These are phyloP conservation scores for Spialia ferax DNA, from an alignment of 2,888 invertebrate genomes.

Conservation along the genomic window DNA sequence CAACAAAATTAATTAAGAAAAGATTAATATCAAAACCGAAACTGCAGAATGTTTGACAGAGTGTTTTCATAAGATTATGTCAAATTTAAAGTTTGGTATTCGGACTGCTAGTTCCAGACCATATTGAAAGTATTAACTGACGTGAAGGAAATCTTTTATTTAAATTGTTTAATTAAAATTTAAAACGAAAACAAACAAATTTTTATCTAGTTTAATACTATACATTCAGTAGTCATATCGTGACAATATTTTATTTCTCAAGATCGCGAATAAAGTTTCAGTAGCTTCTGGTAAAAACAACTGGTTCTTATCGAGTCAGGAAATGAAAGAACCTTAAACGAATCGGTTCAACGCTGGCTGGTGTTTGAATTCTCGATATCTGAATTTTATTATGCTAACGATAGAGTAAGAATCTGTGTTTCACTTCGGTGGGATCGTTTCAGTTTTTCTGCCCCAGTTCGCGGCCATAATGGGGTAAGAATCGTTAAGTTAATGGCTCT, in stretches of 20 bases:
- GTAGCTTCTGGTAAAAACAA: background rate
- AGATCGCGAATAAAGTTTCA: background rate
- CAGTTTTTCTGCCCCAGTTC: constrained; percentile 7
- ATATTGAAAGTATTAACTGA: too few species aligned
- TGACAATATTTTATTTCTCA: background rate
- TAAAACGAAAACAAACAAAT: too few species aligned
- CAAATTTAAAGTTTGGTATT: too few species aligned
- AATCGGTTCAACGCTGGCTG: background rate
- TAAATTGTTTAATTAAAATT: too few species aligned
- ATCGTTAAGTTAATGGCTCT: constrained; percentile 3
- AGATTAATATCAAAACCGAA: background rate
- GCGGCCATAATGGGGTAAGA: constrained; percentile 5
- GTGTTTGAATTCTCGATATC: background rate
- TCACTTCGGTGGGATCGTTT: background rate
- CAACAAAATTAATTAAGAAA: background rate
- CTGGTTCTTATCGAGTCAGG: background rate
- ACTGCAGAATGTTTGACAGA: too few species aligned
- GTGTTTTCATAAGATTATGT: too few species aligned
- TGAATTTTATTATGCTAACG: background rate
- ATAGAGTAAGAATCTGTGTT: background rate
- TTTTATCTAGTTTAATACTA: too few species aligned
- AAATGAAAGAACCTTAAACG: constrained; percentile 5
- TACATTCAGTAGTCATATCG: background rate
- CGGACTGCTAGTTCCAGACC: too few species aligned
- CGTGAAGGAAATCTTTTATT: too few species aligned